Base-by-base conservation (phyloP, 35 echinoderm and acorn worm species). In the Apostichopus japonicus region DNA sequence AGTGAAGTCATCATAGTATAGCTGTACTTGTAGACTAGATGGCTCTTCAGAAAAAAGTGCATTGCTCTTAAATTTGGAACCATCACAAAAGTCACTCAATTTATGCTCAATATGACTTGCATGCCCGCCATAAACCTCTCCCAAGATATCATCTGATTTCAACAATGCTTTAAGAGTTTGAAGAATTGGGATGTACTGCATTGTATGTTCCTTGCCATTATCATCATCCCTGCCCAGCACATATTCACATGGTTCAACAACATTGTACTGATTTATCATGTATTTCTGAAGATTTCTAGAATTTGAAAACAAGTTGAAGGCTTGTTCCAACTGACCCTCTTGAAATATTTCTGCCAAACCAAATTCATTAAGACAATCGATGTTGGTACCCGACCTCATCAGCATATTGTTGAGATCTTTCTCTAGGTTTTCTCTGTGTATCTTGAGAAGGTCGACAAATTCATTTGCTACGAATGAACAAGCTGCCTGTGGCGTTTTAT, bases 391-490 rank as follows among this genome's bases (percentile, higher is more conserved):
- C 10, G 52, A 76, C 27, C 88, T 73, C 5, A 13, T 3, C 24
- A 90, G 21, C 5, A 55, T 63, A 72, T 22, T 24, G 73, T 76
- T 11, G 3, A 90, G 7, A 72, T 90, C 65, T 24, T 72, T 90
- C 44, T 70, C 87, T 19, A 90, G 21, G 14, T 76, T 76, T 55
- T 90, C 70, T 17, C 87, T 33, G 6, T 14, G 52, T 6, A 90
- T 52, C 11, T 90, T 90, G n/a, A 90, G 6, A 56, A 90, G 17
- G 53, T 90, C 84, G 23, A 87, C 65, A 73, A 90, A 90, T 90
- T 90, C 87, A 90, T 90, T 90, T 70, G 58, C 87, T 27, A 90
- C 87, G 52, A 72, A 90, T 73, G 87, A 90, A 90, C 87, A 90
- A 24, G 87, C 4, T 15, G 87, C 53, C 27, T 90, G 87, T 72